Evolutionary conservation across 2,113 vertebrate species (phyloP), one percentile per base, ranked within the genome.

Genomic region (Pedionomus torquatus): DNA sequence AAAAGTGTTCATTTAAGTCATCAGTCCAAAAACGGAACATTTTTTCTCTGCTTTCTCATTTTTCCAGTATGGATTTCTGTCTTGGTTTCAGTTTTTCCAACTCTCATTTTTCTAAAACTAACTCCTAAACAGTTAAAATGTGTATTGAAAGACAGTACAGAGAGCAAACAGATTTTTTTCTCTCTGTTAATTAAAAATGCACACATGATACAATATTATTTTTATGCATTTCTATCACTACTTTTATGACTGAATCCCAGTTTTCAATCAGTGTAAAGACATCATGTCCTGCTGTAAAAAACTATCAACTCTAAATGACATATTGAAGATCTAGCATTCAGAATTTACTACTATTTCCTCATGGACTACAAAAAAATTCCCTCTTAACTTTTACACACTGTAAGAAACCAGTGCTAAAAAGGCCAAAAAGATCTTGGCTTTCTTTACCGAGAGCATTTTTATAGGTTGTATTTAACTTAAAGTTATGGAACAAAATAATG

Each of bases 401-500:
- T 65, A 92, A 87, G 66, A 83, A 95, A 46, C 6, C 13, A 58
- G 33, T 52, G 48, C 12, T 71, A n/a, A 70, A 89, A 79, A 57
- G 10, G 44, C 79, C 41, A 57, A 82, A 87, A 69, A 71, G 13
- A 65, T 84, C 83, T 87, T 94, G 90, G 80, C 60, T 89, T 95
- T 90, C 83, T 61, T 74, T 79, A 93, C 26, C 93, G 44, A 66
- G 81, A 69, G 69, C 3, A n/a, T 89, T 95, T 94, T 89, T 92
- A 94, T 84, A 82, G 65, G 93, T 57, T 61, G 33, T n/a, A 87
- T 92, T 92, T 83, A 95, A 87, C 51, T 64, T 80, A 35, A 84
- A 94, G 13, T 65, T 92, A 93, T 33, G 37, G 83, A 92, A 86
- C 51, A 92, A 95, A 94, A 87, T 88, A 94, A 95, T 77, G 76